phyloP scores from a whole-genome alignment of 1,140 invertebrate genomes.

The Dysdera silvatica region DNA sequence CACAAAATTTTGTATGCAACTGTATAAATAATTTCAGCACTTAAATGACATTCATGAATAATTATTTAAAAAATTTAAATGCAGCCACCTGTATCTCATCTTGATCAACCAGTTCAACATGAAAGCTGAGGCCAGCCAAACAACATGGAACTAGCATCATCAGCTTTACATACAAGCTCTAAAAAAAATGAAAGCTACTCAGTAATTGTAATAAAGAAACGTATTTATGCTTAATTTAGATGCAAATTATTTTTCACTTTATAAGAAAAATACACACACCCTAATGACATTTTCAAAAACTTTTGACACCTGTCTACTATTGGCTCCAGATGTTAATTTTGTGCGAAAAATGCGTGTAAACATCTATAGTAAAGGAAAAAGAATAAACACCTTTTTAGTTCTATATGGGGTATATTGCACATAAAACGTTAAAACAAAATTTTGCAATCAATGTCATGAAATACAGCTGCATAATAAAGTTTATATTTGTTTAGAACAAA shows the following conservation, averaged over 20 bases:
- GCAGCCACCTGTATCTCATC: slow-evolving; percentile 79
- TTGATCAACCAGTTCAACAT: slow-evolving; percentile 69
- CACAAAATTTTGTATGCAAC: too few relatives aligned
- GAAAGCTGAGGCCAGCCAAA: slow-evolving; percentile 66
- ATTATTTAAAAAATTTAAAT: not conserved
- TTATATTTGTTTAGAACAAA: too few relatives aligned
- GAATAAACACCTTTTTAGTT: too few relatives aligned
- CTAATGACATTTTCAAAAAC: slow-evolving; percentile 59
- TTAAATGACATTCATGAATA: not conserved
- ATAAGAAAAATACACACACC: slow-evolving; percentile 40
- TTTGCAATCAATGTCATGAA: too few relatives aligned
- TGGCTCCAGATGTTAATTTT: slow-evolving; percentile 51
- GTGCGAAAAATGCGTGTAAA: slow-evolving; percentile 74
- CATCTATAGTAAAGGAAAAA: slow-evolving; percentile 54
- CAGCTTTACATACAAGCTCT: slow-evolving; percentile 78
- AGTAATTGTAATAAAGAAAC: too few relatives aligned
- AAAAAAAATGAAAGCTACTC: slow-evolving; percentile 35
- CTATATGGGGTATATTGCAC: too few relatives aligned
- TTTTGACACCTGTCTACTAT: slow-evolving; percentile 43
- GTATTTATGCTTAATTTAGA: too few relatives aligned
- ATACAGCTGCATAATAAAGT: too few relatives aligned
- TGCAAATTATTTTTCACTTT: not conserved
- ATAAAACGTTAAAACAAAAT: too few relatives aligned
- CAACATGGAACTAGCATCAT: slow-evolving; percentile 73
- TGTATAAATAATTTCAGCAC: too few relatives aligned